Base-by-base conservation (phyloP, 2,888 invertebrate genomes). In the Isotomurus palustris region DNA sequence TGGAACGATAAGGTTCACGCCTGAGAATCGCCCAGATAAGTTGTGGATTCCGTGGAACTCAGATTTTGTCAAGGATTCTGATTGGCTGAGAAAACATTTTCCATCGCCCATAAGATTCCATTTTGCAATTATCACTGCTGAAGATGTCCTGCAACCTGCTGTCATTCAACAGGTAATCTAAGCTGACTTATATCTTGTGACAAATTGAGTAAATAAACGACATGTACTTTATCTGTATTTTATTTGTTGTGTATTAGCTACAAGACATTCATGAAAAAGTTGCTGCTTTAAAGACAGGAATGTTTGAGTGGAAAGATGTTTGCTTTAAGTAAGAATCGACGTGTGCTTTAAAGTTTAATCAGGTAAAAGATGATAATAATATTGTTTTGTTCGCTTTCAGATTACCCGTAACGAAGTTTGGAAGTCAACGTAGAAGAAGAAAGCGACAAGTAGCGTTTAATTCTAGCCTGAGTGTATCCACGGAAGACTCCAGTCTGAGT, bases 31-130 rank as follows among this genome's bases (percentile, higher is more conserved):
- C 2, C 71, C 71, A 2, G 63, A 64, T 43, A 73, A 72, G 43
- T 59, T 73, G 8, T 73, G 73, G 73, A 72, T 73, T 36, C 73
- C 73, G 3, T 68, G 70, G 60, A 69, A 73, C 49, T 72, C 72
- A 0, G 72, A 72, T 45, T 73, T 71, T 58, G 66, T 71, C 1
- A 61, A 66, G 51, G 71, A 72, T 53, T 62, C 71, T 14, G 70
- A 72, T 25, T 73, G 73, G 73, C 66, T 73, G 17, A 64, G 65
- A 21, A 57, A 65, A 28, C 70, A 73, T 51, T 73, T 72, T 50
- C 73, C 73, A 8, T 63, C 64, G 1, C 64, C 69, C 3, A 62
- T 71, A 49, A 58, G 73, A 3, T 65, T 67, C 24, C 72, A 73
- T 51, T 60, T 68, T 53, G 69, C 62, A 14, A 68, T 73, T 24